Evolutionary conservation across 2,888 invertebrate species (phyloP), one percentile per base, ranked within the genome.

Genomic region (Protodeltote pygarga): DNA sequence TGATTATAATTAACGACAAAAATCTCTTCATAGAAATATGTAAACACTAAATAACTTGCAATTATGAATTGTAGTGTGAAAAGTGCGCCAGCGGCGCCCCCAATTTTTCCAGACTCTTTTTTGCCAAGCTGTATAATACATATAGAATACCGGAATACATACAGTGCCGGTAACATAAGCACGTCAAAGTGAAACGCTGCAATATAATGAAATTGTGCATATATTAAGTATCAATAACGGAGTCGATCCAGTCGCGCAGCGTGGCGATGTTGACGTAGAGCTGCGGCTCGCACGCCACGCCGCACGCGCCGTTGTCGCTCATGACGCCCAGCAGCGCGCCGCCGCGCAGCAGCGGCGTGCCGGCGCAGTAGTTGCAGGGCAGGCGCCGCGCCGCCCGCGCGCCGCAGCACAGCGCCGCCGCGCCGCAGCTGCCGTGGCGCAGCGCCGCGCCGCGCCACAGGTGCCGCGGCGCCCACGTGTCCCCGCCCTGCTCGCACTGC

Each of bases 301-400:
- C 87, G 76, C 88, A 87, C 46, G 67, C 75, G 33, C 34, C 61
- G 71, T 68, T 67, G 53, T 69, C 77, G 39, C 69, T 62, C 86
- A 85, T 81, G 24, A 87, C 10, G 28, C 71, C 88, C 14, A 77
- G 55, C 53, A 87, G 72, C 45, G 20, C 19, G 31, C 34, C 25
- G 13, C 49, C 67, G 38, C 65, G 69, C 67, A 85, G 50, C 60
- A 89, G 77, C 46, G 89, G 84, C 34, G 89, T 47, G 52, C 89
- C 90, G 13, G 77, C 78, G 75, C 89, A 86, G 78, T 77, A 82
- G 63, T 66, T 59, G 77, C 87, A 88, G 1, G 81, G 57, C 27
- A 51, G 11, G 20, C 50, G 71, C 47, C 78, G 73, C 51, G 67
- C 34, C 47, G 6, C 16, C 53, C 67, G 65, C 39, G 65, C 29